Evolutionary conservation across 2,888 invertebrate species (phyloP).

Genomic region (Pristionchus maxplancki): DNA sequence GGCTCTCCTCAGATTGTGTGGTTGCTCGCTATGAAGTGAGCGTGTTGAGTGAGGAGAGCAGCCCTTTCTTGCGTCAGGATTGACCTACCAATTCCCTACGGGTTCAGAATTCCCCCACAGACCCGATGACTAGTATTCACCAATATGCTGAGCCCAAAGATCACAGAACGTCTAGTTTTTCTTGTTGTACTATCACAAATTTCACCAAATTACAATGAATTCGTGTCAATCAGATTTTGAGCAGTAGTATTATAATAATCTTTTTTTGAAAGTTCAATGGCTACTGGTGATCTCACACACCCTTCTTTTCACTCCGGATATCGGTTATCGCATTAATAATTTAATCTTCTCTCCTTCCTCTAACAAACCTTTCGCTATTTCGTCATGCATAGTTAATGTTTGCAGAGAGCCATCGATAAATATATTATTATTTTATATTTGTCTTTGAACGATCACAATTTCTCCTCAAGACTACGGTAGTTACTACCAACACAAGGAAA

Average conservation of each 20-base stretch:
- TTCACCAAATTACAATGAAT: background rate
- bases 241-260: background rate
- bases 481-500: too few relatives aligned
- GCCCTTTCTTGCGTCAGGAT: background rate
- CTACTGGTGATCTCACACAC: conserved; percentile 6
- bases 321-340: background rate
- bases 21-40: background rate
- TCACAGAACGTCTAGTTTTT: background rate
- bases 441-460: too few relatives aligned
- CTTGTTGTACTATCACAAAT: background rate
- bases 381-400: background rate
- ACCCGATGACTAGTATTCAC: background rate
- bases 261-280: background rate
- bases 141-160: background rate
- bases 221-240: background rate
- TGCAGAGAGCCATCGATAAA: conserved; percentile 19
- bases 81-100: background rate
- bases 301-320: background rate
- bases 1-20: background rate
- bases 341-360: background rate
- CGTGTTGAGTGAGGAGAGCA: background rate
- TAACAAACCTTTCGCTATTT: background rate
- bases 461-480: too few relatives aligned
- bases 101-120: background rate
- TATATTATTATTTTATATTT: background rate